These are phyloP conservation scores for Lutjanus argentimaculatus DNA, from an alignment of 2,797 vertebrate species.

Conservation along the genomic window DNA sequence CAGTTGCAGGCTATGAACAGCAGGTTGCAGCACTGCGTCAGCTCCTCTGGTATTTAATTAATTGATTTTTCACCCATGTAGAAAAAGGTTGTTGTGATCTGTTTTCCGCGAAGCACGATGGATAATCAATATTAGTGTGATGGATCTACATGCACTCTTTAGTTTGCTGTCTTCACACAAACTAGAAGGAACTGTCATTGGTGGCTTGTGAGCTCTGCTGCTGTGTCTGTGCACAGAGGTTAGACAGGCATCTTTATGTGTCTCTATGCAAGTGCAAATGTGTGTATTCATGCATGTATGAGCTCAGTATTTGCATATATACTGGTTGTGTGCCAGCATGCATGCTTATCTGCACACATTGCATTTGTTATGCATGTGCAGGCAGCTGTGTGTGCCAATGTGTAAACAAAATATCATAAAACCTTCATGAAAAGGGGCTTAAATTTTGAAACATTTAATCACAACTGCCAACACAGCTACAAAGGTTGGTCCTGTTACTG, in stretches of 20 bases:
- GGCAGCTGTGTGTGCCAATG: neutral
- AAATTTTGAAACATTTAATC: neutral
- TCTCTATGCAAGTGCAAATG: conserved; percentile 15
- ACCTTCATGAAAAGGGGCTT: conserved; percentile 26
- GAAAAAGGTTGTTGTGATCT: conserved; percentile 58
- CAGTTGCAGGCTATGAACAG: conserved; percentile 63
- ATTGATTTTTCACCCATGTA: conserved; percentile 52
- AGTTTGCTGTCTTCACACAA: conserved; percentile 31
- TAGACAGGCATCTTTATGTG: neutral
- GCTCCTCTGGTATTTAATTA: conserved; percentile 54
- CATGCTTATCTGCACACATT: conserved; percentile 6
- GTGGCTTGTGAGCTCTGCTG: conserved; percentile 4
- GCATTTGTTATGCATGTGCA: conserved; percentile 2
- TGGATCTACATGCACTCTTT: conserved; percentile 43
- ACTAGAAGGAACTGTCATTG: conserved; percentile 14
- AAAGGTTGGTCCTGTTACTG: neutral
- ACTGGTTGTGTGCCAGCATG: conserved; percentile 12
- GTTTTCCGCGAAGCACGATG: conserved; percentile 52
- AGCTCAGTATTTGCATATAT: conserved; percentile 32
- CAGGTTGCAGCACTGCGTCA: conserved; percentile 73
- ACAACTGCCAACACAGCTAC: neutral
- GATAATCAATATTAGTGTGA: conserved; percentile 62
- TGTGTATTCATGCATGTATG: conserved; percentile 21
- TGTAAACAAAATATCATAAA: conserved; percentile 26
- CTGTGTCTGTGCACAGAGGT: conserved; percentile 13